Evolutionary conservation across 1,140 invertebrate genomes (phyloP), one percentile per base, ranked within the genome.

Genomic region (Drosophila auraria): DNA sequence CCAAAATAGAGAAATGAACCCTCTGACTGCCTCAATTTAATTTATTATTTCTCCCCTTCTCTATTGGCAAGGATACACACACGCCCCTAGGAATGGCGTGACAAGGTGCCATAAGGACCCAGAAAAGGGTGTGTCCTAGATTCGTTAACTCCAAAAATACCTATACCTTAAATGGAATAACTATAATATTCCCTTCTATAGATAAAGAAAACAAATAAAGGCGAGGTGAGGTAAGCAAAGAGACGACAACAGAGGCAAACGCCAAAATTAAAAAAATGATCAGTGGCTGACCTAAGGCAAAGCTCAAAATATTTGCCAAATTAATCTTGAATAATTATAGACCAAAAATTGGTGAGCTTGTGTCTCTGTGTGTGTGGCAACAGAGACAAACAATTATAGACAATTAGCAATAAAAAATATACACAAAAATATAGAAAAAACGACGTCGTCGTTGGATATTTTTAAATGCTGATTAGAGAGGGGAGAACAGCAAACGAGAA

Each of bases 271-370:
- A 20, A 65, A 60, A n/a, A 20, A 36, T 15, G 20, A 9, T 47
- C 47, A 33, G 51, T 53, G 59, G 45, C 54, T 72, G 76, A 58
- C 66, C 69, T 30, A 56, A 66, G 77, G 44, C 76, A 72, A 27
- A 56, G 59, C 76, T 63, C 58, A 61, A 69, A 61, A 73, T 73
- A 69, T 78, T 65, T 78, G 62, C 73, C 50, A 87, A 68, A 64
- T 69, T 83, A 87, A 83, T 72, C 83, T 80, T 70, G 77, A 77
- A 83, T 78, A 87, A 80, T 87, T 87, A 83, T 75, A 27, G 11
- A 60, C n/a, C 12, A 57, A 65, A 57, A 56, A 38, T 9, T 56
- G 53, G 49, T 45, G 20, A 33, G 30, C 30, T 15, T 25, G 17
- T 38, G 30, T 23, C 11, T 40, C 38, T 76, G 57, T 57, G 53